phyloP scores from a whole-genome alignment of 2,797 vertebrate species.

The Malurus splendens region DNA sequence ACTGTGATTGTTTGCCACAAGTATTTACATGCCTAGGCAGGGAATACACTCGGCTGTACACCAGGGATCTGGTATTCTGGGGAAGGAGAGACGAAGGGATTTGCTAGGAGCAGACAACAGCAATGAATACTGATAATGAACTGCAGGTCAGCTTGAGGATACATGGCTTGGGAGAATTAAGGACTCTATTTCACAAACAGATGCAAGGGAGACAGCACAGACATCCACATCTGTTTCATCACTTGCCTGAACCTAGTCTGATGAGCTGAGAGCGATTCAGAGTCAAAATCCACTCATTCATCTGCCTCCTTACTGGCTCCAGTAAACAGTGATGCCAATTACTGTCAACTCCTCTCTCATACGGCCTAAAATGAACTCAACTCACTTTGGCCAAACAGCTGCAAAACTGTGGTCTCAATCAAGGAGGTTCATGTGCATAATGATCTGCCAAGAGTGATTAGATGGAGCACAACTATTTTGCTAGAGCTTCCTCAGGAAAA shows the following conservation, averaged over 20 bases:
- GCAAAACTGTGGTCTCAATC: not conserved
- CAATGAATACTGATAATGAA: not conserved
- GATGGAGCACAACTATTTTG: not conserved
- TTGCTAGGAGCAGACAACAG: not conserved
- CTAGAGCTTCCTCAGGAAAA: not conserved
- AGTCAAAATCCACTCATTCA: not conserved
- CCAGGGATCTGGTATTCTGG: not conserved
- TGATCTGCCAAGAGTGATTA: not conserved
- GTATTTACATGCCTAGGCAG: not conserved
- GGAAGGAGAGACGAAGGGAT: not conserved
- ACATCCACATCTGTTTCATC: not conserved
- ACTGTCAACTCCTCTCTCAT: not conserved
- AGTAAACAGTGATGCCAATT: not conserved
- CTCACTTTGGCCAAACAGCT: not conserved
- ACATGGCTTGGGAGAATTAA: not conserved
- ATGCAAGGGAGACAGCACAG: not conserved
- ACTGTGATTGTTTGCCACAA: not conserved
- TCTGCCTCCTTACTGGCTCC: not conserved
- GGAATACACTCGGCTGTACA: not conserved
- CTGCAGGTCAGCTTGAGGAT: not conserved
- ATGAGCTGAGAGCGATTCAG: not conserved
- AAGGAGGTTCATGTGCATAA: not conserved
- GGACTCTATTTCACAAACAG: not conserved
- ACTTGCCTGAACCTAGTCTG: not conserved
- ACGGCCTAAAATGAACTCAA: not conserved